These are phyloP conservation scores for Actias luna DNA, from an alignment of 2,888 invertebrate species.

Conservation along the genomic window DNA sequence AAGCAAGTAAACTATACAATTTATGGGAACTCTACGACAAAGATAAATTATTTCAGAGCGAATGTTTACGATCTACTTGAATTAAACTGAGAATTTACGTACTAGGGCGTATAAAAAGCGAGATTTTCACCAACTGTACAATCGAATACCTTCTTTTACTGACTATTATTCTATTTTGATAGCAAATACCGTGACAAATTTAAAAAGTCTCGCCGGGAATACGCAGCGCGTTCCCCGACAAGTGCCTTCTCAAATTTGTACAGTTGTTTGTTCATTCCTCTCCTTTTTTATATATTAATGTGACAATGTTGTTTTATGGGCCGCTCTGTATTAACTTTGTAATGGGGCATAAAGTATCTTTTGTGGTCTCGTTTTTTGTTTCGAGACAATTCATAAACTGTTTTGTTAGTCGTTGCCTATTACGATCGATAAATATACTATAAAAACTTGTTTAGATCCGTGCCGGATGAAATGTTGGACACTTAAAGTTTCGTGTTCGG, in stretches of 20 bases:
- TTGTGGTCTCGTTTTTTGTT: slow-evolving; percentile 5
- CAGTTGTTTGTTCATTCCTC: slow-evolving; percentile 7
- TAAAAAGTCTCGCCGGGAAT: neutral
- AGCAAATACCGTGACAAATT: neutral
- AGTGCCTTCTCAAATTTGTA: slow-evolving; percentile 6
- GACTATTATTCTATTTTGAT: neutral
- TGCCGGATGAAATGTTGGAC: neutral
- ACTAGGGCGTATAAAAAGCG: neutral
- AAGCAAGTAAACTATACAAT: neutral
- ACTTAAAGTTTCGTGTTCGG: neutral
- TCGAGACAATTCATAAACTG: slow-evolving; percentile 8
- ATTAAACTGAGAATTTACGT: neutral
- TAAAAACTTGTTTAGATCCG: slow-evolving; percentile 5
- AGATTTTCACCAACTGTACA: neutral
- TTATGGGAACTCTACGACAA: neutral
- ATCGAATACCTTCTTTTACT: neutral
- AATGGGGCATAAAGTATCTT: slow-evolving; percentile 4
- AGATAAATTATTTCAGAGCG: neutral
- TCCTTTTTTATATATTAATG: slow-evolving; percentile 4
- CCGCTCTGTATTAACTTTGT: slow-evolving; percentile 7
- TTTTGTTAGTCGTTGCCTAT: slow-evolving; percentile 6
- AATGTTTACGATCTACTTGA: neutral
- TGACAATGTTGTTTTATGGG: slow-evolving; percentile 11
- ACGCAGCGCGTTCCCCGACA: neutral
- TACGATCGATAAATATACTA: slow-evolving; percentile 10